Evolutionary conservation across 2,113 vertebrate genomes (phyloP).

Genomic region (Myotis brandtii): DNA sequence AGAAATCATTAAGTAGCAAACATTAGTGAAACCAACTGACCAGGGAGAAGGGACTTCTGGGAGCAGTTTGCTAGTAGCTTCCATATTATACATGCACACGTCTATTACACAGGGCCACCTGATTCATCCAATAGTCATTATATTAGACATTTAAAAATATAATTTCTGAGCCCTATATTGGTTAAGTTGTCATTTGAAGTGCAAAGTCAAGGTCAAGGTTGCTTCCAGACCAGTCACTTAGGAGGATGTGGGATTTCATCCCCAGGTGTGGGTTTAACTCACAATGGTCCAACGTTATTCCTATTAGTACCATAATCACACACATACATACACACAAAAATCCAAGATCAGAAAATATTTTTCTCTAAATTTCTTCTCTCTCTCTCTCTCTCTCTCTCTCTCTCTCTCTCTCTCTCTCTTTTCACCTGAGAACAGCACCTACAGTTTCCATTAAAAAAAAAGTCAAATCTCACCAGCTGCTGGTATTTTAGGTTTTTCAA

Average conservation of each 20-base stretch:
- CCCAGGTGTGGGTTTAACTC: slow-evolving; percentile 84
- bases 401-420: slow-evolving; percentile 68
- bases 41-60: slow-evolving; percentile 65
- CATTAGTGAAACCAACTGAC: slow-evolving; percentile 61
- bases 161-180: slow-evolving; percentile 64
- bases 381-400: slow-evolving; percentile 83
- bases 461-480: slow-evolving; percentile 87
- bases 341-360: slow-evolving; percentile 89
- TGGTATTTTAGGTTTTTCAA: slow-evolving; percentile 89
- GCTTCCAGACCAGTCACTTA: slow-evolving; percentile 81
- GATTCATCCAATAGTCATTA: slow-evolving; percentile 47
- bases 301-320: slow-evolving; percentile 88
- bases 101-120: slow-evolving; percentile 65
- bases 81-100: slow-evolving; percentile 4
- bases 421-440: slow-evolving; percentile 92
- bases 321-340: slow-evolving; percentile 78
- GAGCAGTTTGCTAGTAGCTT: slow-evolving; percentile 63
- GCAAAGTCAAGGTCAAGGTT: slow-evolving; percentile 84
- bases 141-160: slow-evolving; percentile 63
- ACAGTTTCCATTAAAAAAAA: slow-evolving; percentile 88
- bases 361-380: slow-evolving; percentile 87
- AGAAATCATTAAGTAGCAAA: slow-evolving; percentile 64
- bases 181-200: slow-evolving; percentile 82
- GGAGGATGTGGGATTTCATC: slow-evolving; percentile 84
- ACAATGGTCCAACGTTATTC: slow-evolving; percentile 83